Conservation (phyloP, 2,797 vertebrate species). For the Ataeniobius toweri region DNA sequence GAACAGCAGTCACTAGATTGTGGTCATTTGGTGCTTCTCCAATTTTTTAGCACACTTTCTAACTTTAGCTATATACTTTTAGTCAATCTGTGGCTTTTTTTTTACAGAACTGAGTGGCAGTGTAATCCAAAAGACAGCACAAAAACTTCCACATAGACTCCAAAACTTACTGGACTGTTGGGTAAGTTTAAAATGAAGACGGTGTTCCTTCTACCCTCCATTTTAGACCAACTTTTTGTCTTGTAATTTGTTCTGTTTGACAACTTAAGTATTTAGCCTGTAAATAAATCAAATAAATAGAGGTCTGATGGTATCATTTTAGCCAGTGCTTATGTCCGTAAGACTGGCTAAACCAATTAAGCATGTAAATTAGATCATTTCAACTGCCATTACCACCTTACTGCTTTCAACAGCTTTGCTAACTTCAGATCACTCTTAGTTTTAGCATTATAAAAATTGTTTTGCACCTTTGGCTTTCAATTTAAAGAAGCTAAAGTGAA, state of each 20-base stretch:
- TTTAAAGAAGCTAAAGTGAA: too few species aligned
- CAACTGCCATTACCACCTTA: too few species aligned
- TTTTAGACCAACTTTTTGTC: neutral
- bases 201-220: neutral
- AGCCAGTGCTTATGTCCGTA: neutral
- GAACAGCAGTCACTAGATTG: slow-evolving; percentile 1
- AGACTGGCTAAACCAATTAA: neutral
- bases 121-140: neutral
- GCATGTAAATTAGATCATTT: neutral
- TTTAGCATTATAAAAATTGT: too few species aligned
- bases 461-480: too few species aligned
- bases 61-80: neutral
- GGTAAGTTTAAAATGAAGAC: neutral
- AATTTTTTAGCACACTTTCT: neutral
- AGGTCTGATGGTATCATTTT: neutral
- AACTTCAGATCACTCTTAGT: too few species aligned
- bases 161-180: neutral
- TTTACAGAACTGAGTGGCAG: neutral
- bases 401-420: too few species aligned
- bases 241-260: neutral
- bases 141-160: neutral
- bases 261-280: neutral
- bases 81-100: neutral
- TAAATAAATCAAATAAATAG: neutral
- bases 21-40: neutral